Evolutionary conservation across 2,888 invertebrate genomes (phyloP), one percentile per base, ranked within the genome.

Genomic region (Eristalis tenax): DNA sequence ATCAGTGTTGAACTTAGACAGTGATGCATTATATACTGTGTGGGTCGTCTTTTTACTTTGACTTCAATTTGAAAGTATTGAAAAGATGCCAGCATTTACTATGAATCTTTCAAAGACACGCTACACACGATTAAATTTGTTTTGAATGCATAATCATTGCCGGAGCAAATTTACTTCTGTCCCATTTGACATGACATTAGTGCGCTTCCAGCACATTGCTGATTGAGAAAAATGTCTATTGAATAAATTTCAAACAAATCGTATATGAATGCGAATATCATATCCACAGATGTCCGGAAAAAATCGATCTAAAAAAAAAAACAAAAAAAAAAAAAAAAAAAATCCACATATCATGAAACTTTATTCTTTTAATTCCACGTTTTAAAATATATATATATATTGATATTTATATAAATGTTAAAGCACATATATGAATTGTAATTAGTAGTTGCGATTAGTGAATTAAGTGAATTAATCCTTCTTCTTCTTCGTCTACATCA

Each of bases 271-370:
- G 8, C 8, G 40, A 63, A 61, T 40, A n/a, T 56, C 57, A 38
- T 61, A 79, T 76, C 83, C 75, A 69, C 80, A 68, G 82, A 71
- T 68, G 78, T 86, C 85, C 82, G 66, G 64, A 50, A 76, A 32
- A 70, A 69, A 64, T 83, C 73, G 65, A 83, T 83, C 83, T 83
- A 83, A 40, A 71, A 65, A 75, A 82, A 82, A 81, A 80, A 43
- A 77, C 66, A 80, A 82, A 83, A 86, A 75, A 74, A 35, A 79
- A 74, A 74, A 79, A 83, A 83, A 86, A 83, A 82, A 76, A 70
- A 61, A 75, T 83, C 80, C 83, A 83, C 83, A 87, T 87, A 66
- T 87, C 79, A 80, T 83, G 71, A 87, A 83, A 73, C 76, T 87
- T 87, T 87, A 83, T 87, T 87, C 5, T 32, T 65, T 40, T 76